Evolutionary conservation across 2,797 vertebrate species (phyloP).

Genomic region (Phrynocephalus guinanensis): DNA sequence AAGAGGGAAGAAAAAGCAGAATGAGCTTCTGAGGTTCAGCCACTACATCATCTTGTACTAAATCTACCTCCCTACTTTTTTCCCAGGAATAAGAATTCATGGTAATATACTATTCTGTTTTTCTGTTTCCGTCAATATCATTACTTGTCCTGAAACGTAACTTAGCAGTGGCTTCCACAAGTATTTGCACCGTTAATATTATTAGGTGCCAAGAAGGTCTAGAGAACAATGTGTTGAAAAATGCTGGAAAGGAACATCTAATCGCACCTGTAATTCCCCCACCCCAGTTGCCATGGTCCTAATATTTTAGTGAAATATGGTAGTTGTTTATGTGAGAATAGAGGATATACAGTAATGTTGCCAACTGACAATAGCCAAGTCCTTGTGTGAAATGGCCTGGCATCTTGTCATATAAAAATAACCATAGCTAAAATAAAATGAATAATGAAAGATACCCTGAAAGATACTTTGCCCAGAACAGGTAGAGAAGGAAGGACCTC

Average conservation of each 20-base stretch:
- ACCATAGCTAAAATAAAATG: not conserved
- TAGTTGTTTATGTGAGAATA: constrained; percentile 39
- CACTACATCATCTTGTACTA: fast-evolving
- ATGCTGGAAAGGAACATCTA: constrained; percentile 51
- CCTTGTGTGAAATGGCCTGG: not conserved
- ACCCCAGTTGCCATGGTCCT: constrained; percentile 50
- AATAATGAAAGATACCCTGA: not conserved
- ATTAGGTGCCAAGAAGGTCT: constrained; percentile 61
- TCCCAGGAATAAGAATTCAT: not conserved
- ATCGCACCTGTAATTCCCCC: constrained; percentile 34
- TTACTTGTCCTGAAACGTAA: not conserved
- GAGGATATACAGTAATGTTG: constrained; percentile 2
- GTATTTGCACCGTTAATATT: constrained; percentile 55
- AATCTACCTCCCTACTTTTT: not conserved
- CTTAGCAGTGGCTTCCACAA: constrained; percentile 37
- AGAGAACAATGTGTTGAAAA: constrained; percentile 53
- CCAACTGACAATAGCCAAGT: constrained; percentile 15
- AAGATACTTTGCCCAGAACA: not conserved
- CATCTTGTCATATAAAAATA: not conserved
- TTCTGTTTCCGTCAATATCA: constrained; percentile 16
- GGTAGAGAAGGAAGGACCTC: too few species aligned
- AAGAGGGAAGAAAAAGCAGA: not conserved
- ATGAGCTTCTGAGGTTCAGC: not conserved
- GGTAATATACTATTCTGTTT: not conserved
- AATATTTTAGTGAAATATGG: constrained; percentile 25